Evolutionary conservation across 2,888 invertebrate species (phyloP).

Genomic region (Oligia latruncula): DNA sequence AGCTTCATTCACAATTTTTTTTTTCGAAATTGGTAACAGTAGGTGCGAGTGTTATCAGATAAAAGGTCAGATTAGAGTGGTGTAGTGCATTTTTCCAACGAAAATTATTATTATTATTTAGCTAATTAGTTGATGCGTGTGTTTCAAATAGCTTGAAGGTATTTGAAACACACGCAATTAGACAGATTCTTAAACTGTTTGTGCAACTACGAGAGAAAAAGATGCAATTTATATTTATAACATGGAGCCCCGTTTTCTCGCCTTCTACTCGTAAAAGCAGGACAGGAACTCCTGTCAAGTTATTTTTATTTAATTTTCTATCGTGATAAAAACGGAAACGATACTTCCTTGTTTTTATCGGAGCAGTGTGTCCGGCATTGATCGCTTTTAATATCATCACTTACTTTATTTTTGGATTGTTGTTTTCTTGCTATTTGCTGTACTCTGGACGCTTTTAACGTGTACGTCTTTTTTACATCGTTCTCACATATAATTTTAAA

Average conservation of each 20-base stretch:
- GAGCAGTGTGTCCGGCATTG: background rate
- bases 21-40: background rate
- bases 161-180: background rate
- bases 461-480: too few relatives aligned
- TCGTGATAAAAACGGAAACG: background rate
- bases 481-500: too few relatives aligned
- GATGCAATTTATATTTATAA: background rate
- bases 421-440: too few relatives aligned
- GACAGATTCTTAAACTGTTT: background rate
- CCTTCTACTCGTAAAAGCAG: background rate
- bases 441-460: too few relatives aligned
- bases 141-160: background rate
- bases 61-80: background rate
- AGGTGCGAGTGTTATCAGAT: background rate
- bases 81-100: background rate
- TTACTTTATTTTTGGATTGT: too few relatives aligned
- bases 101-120: background rate
- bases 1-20: background rate
- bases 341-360: constrained; percentile 22
- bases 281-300: background rate
- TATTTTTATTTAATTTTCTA: constrained; percentile 15
- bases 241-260: background rate
- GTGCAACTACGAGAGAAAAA: background rate
- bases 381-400: background rate
- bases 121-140: background rate